A percentile compares a stretch with the other conserved stretches of the same genome.
phyloP scores from a whole-genome alignment of 1,140 invertebrate species.

The Drosophila subpulchrella region DNA sequence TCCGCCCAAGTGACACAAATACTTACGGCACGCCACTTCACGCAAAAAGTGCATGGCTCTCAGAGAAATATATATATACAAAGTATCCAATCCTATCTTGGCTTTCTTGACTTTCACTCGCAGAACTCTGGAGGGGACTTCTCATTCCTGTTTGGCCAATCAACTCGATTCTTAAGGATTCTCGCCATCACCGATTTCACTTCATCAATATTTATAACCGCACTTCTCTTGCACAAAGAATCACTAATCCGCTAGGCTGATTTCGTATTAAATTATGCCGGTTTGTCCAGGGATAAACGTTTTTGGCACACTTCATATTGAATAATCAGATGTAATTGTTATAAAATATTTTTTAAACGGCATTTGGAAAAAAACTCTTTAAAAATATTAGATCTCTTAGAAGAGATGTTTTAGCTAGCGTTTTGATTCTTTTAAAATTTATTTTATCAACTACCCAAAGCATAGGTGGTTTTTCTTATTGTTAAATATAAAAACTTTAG shows the following conservation, averaged over 20 bases:
- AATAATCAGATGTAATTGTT: neutral
- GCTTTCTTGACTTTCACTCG: conserved; percentile 24
- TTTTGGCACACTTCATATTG: neutral
- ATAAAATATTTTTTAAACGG: neutral
- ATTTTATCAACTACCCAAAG: neutral
- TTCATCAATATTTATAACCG: conserved; percentile 32
- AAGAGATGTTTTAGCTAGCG: too few relatives aligned
- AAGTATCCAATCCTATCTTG: neutral
- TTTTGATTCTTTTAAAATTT: too few relatives aligned
- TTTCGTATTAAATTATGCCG: neutral
- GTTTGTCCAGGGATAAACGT: neutral
- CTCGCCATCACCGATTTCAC: conserved; percentile 19
- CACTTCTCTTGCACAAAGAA: neutral
- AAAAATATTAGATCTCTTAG: too few relatives aligned
- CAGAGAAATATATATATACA: neutral
- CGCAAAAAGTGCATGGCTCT: neutral
- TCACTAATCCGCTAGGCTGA: neutral
- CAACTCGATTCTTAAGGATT: conserved; percentile 25
- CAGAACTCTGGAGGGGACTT: conserved; percentile 7
- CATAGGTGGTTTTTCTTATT: neutral
- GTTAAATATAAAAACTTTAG: neutral
- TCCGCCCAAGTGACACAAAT: conserved; percentile 51
- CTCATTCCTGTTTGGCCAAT: neutral
- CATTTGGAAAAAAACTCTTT: neutral
- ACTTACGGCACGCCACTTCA: conserved; percentile 9